These are phyloP conservation scores for Eurystomus glaucurus DNA, from an alignment of 2,797 vertebrate genomes.

Conservation along the genomic window DNA sequence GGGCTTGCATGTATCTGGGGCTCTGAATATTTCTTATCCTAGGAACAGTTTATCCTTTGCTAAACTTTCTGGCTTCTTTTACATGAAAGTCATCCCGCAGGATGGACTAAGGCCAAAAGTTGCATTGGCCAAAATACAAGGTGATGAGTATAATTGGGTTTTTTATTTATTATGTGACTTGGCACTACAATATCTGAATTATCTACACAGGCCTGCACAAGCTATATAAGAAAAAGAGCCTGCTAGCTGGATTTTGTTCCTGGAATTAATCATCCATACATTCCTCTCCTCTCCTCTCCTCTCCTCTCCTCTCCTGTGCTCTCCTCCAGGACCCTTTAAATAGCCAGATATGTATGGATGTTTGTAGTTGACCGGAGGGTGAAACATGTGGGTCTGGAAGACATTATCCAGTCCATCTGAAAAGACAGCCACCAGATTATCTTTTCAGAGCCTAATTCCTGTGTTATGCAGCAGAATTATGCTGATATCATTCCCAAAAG, in stretches of 20 bases:
- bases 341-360: not conserved
- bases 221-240: not conserved
- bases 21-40: not conserved
- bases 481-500: not conserved
- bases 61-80: not conserved
- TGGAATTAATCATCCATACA: not conserved
- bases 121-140: not conserved
- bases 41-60: not conserved
- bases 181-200: conserved; percentile 8
- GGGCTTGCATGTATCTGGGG: not conserved
- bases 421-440: not conserved
- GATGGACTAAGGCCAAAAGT: not conserved
- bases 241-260: not conserved
- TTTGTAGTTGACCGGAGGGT: not conserved
- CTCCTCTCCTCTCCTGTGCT: too few relatives aligned
- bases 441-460: not conserved
- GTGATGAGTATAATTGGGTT: not conserved
- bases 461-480: not conserved
- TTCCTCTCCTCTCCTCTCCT: not conserved
- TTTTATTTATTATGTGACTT: conserved; percentile 48
- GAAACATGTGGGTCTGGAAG: not conserved
- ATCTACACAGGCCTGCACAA: not conserved
- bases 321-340: too few relatives aligned
- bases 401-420: not conserved
- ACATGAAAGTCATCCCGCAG: not conserved